Conservation (phyloP, 2,888 invertebrate species). For the Smittia sp. region DNA sequence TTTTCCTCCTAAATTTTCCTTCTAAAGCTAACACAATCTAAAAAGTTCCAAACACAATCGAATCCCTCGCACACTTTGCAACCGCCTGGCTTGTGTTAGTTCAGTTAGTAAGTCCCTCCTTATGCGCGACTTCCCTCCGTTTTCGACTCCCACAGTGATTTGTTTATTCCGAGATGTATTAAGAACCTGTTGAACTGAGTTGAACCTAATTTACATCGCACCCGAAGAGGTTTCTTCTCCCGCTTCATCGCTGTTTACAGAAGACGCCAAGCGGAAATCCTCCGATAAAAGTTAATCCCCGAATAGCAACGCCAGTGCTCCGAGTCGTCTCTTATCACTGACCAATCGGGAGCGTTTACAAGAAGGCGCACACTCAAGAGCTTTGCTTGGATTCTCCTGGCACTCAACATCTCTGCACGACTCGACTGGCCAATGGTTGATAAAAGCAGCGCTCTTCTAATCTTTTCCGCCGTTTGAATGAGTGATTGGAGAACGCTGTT, state of each 20-base stretch:
- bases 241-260: not conserved
- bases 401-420: not conserved
- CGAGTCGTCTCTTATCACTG: not conserved
- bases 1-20: not conserved
- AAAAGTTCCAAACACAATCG: not conserved
- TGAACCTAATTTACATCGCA: not conserved
- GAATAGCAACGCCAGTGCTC: not conserved
- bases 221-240: not conserved
- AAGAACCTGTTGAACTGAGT: not conserved
- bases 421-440: slow-evolving; percentile 8
- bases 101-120: not conserved
- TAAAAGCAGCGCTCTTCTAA: not conserved
- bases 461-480: not conserved
- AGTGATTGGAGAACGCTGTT: slow-evolving; percentile 21
- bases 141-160: not conserved
- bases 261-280: not conserved
- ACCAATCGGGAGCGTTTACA: not conserved
- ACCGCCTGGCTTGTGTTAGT: not conserved
- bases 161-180: not conserved
- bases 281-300: slow-evolving; percentile 4
- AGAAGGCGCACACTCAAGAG: not conserved
- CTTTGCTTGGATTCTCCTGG: not conserved
- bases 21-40: not conserved
- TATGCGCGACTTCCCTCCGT: not conserved
- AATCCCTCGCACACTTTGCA: not conserved